Base-by-base conservation (phyloP, 2,797 vertebrate genomes). In the Enteromius mattozi region DNA sequence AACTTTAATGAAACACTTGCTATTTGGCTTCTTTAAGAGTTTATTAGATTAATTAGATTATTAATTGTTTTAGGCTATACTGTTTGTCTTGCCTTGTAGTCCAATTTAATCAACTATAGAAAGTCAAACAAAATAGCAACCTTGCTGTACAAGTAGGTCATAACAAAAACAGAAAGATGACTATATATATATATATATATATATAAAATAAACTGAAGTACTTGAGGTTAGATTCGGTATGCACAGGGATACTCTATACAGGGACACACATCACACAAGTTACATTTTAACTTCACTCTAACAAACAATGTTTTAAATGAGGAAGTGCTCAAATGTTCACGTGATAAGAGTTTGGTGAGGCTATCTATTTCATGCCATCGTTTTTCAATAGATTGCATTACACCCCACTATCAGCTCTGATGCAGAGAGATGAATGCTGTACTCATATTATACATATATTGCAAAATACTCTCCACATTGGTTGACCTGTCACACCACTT, bases 271-370 rank as follows among this genome's bases (percentile, higher is more conserved):
- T 19, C 89, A 88, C 88, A 75, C 86, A 78, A 88, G 87, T 94
- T 92, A 94, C 40, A 91, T 81, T 94, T 94, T 93, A 94, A 95
- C 94, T 76, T 87, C 80, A 84, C 45, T 13, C 42, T 80, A 86
- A 66, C 84, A 88, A 85, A 69, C 74, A 56, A 85, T 72, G 88
- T 49, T 56, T 91, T 90, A 85, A 82, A 88, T 81, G 83, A 85
- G 87, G 81, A 91, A 90, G 85, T 87, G 86, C 27, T 63, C 10
- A 35, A 74, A 47, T 33, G 30, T 59, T 80, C 84, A 82, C 79
- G n/a, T 27, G 14, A 74, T 61, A 75, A 54, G 49, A 69, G 70
- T 49, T 75, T 76, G 8, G 59, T 13, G 24, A 83, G 63, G 17
- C 4, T 8, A 66, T 83, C 16, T 42, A 56, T 40, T 51, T n/a